Evolutionary conservation across 1,140 invertebrate species (phyloP), one percentile per base, ranked within the genome.

Genomic region (Macrostomum lignano): DNA sequence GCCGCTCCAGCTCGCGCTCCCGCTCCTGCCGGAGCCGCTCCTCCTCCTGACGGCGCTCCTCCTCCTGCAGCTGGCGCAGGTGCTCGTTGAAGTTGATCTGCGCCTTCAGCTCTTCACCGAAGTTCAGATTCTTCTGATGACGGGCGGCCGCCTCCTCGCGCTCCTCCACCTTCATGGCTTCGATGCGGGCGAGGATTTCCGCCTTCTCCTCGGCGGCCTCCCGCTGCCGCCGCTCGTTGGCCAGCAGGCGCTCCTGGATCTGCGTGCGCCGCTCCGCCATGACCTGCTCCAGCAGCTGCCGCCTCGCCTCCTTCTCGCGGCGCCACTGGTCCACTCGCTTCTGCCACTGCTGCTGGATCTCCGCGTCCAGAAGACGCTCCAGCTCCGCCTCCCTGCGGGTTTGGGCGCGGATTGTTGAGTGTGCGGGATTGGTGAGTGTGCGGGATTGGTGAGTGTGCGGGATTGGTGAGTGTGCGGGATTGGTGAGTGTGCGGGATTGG

Each of bases 261-360:
- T 56, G 53, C 33, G 38, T 22, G 4, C 41, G 40, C 25, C 53
- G 36, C 7, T 35, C 42, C 15, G 31, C 37, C 24, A 56, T 37
- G 6, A 55, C 51, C 33, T 55, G 48, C 13, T 48, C 38, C 25
- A 56, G 25, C 21, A 56, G 41, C 25, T 47, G 46, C 37, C 47
- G 44, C 2, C 53, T 32, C 3, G 49, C 47, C 21, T 45, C 29
- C 24, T 44, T 43, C 33, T 56, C 51, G 24, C 46, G 34, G 9
- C 37, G 24, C 53, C 53, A 56, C 26, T 49, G 46, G 2, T 44
- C 40, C 6, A 55, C 33, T 15, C 49, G 44, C 36, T 49, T 54
- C 40, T 56, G 46, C 53, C 53, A 56, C 38, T 46, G 48, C 31
- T 47, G 46, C 38, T 56, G 51, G 17, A 56, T 46, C 29, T 56